phyloP scores from a whole-genome alignment of 2,797 vertebrate genomes.

The Protosalanx chinensis region DNA sequence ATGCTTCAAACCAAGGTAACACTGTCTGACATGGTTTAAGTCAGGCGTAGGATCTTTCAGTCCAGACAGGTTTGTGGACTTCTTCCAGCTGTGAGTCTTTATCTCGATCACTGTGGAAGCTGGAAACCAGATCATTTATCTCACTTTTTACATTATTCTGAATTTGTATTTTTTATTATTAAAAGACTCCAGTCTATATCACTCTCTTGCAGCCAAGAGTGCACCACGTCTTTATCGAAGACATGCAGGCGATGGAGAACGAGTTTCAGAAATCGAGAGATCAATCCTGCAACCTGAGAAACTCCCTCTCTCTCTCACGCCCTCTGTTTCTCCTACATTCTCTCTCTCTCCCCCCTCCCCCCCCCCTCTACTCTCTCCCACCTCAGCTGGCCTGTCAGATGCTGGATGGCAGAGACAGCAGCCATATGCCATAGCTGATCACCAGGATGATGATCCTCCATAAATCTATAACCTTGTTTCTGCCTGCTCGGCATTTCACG shows the following conservation, averaged over 20 bases:
- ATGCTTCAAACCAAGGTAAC: slow-evolving; percentile 6
- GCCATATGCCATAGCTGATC: slow-evolving; percentile 15
- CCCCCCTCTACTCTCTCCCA: no score
- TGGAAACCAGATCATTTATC: slow-evolving; percentile 32
- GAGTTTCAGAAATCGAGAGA: slow-evolving; percentile 6
- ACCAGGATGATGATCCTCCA: slow-evolving; percentile 16
- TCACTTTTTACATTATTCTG: slow-evolving; percentile 11
- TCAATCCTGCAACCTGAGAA: slow-evolving; percentile 24
- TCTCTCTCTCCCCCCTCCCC: not conserved
- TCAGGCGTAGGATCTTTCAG: not conserved
- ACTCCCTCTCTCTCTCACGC: not conserved
- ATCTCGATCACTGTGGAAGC: slow-evolving; percentile 34
- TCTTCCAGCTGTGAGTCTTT: slow-evolving; percentile 16
- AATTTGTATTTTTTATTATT: slow-evolving; percentile 29
- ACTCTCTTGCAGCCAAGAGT: slow-evolving; percentile 34
- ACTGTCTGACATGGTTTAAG: not conserved
- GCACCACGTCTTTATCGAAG: slow-evolving; percentile 29
- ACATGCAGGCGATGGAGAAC: slow-evolving; percentile 7
- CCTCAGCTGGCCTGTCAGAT: slow-evolving; percentile 6
- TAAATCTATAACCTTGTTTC: slow-evolving; percentile 38
- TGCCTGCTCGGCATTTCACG: slow-evolving; percentile 21
- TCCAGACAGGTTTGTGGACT: slow-evolving; percentile 16
- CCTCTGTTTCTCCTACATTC: not conserved
- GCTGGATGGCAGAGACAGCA: slow-evolving; percentile 14
- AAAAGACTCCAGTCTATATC: slow-evolving; percentile 39